phyloP scores from a whole-genome alignment of 1,140 invertebrate genomes.

The Chlorops oryzae region DNA sequence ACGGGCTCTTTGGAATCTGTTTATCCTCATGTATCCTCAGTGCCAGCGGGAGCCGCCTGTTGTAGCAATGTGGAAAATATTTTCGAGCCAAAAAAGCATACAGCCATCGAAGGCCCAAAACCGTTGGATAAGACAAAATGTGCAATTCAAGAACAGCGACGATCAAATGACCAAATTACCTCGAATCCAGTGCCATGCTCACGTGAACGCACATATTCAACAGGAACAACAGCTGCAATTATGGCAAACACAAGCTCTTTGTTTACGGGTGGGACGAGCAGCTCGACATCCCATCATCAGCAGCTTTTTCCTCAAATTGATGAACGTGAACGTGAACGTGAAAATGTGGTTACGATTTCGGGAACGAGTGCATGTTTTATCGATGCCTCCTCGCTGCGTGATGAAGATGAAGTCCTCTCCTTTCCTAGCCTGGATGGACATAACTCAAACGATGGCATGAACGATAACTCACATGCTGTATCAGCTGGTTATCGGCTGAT shows the following conservation, averaged over 20 bases:
- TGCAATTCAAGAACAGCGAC: neutral
- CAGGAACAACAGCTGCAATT: neutral
- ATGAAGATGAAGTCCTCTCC: constrained; percentile 53
- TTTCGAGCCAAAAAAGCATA: neutral
- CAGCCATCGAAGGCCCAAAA: constrained; percentile 8
- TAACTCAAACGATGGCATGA: constrained; percentile 5
- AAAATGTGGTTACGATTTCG: constrained; percentile 21
- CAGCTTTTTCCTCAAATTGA: constrained; percentile 36
- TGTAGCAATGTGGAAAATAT: neutral
- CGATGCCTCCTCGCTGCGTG: constrained; percentile 64
- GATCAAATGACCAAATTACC: constrained; percentile 2
- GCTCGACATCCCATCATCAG: constrained; percentile 26
- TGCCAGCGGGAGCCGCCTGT: neutral
- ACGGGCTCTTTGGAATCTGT: constrained; percentile 58
- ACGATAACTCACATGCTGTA: no score
- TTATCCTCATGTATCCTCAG: constrained; percentile 40
- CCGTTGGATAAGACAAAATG: neutral
- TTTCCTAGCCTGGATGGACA: constrained; percentile 33
- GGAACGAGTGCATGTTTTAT: constrained; percentile 58
- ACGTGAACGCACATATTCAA: constrained; percentile 15
- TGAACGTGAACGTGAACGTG: no score
- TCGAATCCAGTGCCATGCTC: constrained; percentile 5
- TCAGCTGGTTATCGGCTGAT: neutral
- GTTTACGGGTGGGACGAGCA: constrained; percentile 30
- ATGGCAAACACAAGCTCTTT: constrained; percentile 14